Base-by-base conservation (phyloP, 2,797 vertebrate species). In the Mus minutoides region DNA sequence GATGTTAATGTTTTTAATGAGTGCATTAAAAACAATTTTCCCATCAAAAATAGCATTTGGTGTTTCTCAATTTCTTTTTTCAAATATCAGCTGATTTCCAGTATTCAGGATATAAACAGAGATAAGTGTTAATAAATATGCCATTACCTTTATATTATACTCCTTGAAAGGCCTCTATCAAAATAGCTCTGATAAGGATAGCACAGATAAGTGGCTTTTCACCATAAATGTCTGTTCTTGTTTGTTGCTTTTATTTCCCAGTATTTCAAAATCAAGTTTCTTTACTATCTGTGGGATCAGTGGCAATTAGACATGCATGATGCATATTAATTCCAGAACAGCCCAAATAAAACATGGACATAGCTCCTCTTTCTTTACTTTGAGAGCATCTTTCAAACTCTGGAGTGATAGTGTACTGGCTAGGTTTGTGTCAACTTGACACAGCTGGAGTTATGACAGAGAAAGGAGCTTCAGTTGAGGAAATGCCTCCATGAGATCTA, bases 21-120 rank as follows among this genome's bases (percentile, higher is more conserved):
- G 26, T 90, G 5, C 22, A 95, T 78, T 58, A 60, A 88, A 84
- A 84, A 71, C 3, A 71, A 84, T 76, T 91, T 89, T 77, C 26
- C 34, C 24, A 84, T 89, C 5, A 84, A 77, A 95, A 84, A 64
- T 73, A 92, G 77, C 6, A 80, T 54, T 71, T 31, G 52, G 8
- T 54, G 14, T 83, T 85, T 88, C 64, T 94, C 49, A 62, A 6
- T 54, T 60, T 17, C 9, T 75, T 29, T 31, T 77, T 43, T 40
- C 24, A 94, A 94, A 79, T 29, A 88, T n/a, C 31, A 49, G 24
- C 54, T 17, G 17, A 58, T n/a, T 37, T 90, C 79, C 21, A 84
- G 22, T 84, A 3, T 84, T 95, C 52, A 91, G 62, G 60, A 43
- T 96, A 83, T 64, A 96, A 90, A 96, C 3, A 91, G 12, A 64